These are phyloP conservation scores for Amiota minor DNA, from an alignment of 2,888 invertebrate genomes.

Conservation along the genomic window DNA sequence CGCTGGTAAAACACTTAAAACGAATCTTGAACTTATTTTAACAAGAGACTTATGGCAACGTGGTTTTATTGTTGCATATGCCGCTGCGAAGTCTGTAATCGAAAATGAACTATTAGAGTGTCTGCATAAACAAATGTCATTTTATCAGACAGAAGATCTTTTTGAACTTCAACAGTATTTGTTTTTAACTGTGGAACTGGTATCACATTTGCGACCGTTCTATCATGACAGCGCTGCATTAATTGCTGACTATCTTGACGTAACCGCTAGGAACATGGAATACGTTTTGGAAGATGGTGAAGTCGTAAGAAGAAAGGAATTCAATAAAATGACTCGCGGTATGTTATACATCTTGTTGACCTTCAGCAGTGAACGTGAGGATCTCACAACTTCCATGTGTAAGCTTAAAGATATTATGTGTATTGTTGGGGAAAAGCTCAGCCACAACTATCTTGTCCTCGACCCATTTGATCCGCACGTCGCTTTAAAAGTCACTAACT, in stretches of 20 bases:
- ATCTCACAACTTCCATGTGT: slow-evolving; percentile 38
- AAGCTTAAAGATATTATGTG: no score
- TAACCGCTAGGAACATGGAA: neutral
- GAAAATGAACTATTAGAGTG: neutral
- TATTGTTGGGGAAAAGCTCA: no score
- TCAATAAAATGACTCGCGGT: no score
- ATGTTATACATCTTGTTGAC: slow-evolving; percentile 19
- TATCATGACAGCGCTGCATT: slow-evolving; percentile 7
- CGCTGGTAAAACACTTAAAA: neutral
- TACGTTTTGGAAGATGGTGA: neutral
- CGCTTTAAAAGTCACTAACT: slow-evolving; percentile 28
- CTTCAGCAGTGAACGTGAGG: slow-evolving; percentile 6
- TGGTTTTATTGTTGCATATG: slow-evolving; percentile 24
- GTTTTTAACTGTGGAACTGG: neutral
- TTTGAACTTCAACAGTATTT: slow-evolving; percentile 37
- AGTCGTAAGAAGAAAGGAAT: no score
- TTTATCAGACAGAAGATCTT: neutral
- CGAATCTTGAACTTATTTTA: neutral
- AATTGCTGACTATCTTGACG: neutral
- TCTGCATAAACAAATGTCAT: slow-evolving; percentile 12
- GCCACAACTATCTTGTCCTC: fast-evolving
- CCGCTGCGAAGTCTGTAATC: neutral
- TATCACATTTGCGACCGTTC: neutral
- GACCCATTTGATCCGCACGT: slow-evolving; percentile 25
- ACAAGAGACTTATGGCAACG: slow-evolving; percentile 34